Conservation (phyloP, 2,113 vertebrate species). For the rabbit (Oryctolagus cuniculus) region DNA sequence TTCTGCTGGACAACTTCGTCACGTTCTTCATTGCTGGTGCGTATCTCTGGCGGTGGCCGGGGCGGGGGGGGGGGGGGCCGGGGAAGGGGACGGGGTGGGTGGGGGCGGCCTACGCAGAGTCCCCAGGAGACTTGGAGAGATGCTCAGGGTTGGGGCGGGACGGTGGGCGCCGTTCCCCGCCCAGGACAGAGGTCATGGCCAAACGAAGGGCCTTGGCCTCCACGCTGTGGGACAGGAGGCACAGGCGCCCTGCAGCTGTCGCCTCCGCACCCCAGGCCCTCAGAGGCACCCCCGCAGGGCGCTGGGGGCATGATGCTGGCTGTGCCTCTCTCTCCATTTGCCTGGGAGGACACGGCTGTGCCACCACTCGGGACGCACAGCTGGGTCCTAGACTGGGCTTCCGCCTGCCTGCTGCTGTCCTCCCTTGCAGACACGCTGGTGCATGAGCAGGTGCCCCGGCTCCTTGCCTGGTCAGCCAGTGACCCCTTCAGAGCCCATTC, state of each 20-base stretch:
- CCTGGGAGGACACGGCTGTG: neutral
- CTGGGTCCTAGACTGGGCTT: too few relatives aligned
- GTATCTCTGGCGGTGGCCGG: slow-evolving; percentile 56
- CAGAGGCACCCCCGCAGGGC: neutral
- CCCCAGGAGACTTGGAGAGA: neutral
- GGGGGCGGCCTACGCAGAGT: neutral
- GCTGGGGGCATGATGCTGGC: too few relatives aligned
- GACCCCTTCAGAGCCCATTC: too few relatives aligned
- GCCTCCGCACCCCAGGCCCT: too few relatives aligned
- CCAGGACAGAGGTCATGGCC: neutral
- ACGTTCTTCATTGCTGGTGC: slow-evolving; percentile 96
- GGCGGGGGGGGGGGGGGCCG: neutral
- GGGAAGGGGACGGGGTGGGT: too few relatives aligned
- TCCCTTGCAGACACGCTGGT: too few relatives aligned
- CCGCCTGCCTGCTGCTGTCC: too few relatives aligned
- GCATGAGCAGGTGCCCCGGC: too few relatives aligned
- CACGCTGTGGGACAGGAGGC: too few relatives aligned
- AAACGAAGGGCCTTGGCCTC: neutral
- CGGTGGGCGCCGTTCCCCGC: neutral
- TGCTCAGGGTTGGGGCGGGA: neutral
- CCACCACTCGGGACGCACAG: neutral
- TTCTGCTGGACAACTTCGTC: slow-evolving; percentile 95
- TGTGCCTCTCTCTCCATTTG: neutral
- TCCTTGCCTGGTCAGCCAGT: neutral
- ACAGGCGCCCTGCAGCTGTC: too few relatives aligned